Base-by-base conservation (phyloP, 2,888 invertebrate genomes). In the Drosophila prostipennis region DNA sequence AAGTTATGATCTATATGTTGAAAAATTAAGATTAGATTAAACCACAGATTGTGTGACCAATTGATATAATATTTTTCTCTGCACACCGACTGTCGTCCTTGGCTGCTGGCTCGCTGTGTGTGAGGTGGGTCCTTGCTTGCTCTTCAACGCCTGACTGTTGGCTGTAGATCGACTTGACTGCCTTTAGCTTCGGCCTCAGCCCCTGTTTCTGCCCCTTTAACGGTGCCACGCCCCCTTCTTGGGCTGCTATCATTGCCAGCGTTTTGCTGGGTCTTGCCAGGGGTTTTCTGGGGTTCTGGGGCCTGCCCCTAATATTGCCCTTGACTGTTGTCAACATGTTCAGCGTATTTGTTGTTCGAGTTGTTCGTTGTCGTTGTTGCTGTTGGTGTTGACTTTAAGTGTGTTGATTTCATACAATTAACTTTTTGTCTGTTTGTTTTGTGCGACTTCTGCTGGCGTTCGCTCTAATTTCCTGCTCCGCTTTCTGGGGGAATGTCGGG, bases 381-480 rank as follows among this genome's bases (percentile, higher is more conserved):
- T 76, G 53, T 72, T 72, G 80, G 72, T 86, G 79, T 88, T 83
- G 84, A 83, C 84, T 83, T 80, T 65, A 86, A 88, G 79, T 80
- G 80, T 88, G 89, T 88, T 88, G 89, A 83, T 86, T 88, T 86
- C 89, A 83, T 83, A 83, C 89, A 83, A 83, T 88, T 83, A 88
- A 88, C 77, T 83, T 83, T 86, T 88, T 76, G 88, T 73, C 79
- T 77, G 88, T 88, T 86, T 86, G 77, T 72, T 68, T 74, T 82
- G 78, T 76, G 73, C 77, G 73, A 58, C 48, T 78, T 72, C 64
- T 65, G 57, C 67, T 70, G 77, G 69, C 58, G 45, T 67, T 51
- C 61, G 55, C 56, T 69, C 74, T 76, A 76, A 84, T 81, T 81
- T 81, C 69, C 82, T 56, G 70, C 52, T 54, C 26, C 37, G 45